Evolutionary conservation across 2,888 invertebrate species (phyloP), one percentile per base, ranked within the genome.

Genomic region (Cabera pusaria): DNA sequence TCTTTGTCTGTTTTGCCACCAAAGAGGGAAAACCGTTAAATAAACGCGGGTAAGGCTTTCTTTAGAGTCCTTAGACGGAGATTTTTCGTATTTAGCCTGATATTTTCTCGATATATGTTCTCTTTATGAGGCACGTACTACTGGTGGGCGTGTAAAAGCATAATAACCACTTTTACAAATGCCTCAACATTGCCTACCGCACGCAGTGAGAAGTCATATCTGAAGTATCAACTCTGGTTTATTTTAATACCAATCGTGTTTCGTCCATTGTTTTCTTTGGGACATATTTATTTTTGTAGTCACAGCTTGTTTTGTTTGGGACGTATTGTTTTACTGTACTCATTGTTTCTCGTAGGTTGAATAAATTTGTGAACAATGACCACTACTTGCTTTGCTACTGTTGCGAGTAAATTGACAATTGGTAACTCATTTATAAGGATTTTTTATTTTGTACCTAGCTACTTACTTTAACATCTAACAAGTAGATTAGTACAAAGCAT

Each of bases 191-290:
- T 71, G 76, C 83, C 85, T 79, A 84, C 86, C 85, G 79, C 85
- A 78, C 64, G 60, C 72, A 64, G 67, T 74, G 74, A 78, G 66
- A 66, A 63, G 75, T 66, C 73, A 80, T 72, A 68, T 72, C 75
- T 85, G 50, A 78, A 85, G 81, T 76, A 72, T 62, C 75, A 64
- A 72, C 75, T 26, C 75, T 68, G 68, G 72, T 68, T 77, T 82
- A 78, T 79, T 82, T 80, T 79, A 77, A 78, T 72, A 68, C 68
- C 59, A 64, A 61, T 64, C 59, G 66, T 69, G 68, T 72, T 65
- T 68, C 59, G 56, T 49, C 69, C 79, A 80, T 78, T 85, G 83
- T 84, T 85, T 83, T 77, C 75, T 70, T 81, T 74, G 64, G 67
- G 75, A 81, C 77, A 76, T 70, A 72, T 76, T 80, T 82, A 71